phyloP scores from a whole-genome alignment of 1,140 invertebrate genomes.

The Drosophila micromelanica region DNA sequence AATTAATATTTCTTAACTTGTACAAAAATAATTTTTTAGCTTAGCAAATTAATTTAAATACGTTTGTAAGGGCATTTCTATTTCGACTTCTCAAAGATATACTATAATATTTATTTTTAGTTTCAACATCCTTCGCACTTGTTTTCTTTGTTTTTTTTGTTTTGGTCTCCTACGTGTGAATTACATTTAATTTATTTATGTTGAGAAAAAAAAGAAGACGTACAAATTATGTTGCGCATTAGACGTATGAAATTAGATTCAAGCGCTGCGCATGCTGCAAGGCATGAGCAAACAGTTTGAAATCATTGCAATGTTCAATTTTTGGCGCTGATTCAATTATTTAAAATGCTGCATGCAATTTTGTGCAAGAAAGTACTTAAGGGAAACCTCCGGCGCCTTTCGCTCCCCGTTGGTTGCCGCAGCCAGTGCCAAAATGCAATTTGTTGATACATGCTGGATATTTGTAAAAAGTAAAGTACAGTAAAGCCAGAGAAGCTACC shows the following conservation, averaged over 20 bases:
- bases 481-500: neutral
- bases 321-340: slow-evolving; percentile 63
- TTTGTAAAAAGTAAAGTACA: slow-evolving; percentile 34
- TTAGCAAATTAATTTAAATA: no score
- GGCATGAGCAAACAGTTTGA: slow-evolving; percentile 9
- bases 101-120: neutral
- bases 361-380: slow-evolving; percentile 28
- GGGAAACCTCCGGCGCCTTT: slow-evolving; percentile 2
- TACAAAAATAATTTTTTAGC: no score
- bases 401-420: neutral
- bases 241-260: slow-evolving; percentile 55
- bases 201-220: slow-evolving; percentile 17
- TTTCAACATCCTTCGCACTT: neutral
- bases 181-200: slow-evolving; percentile 60
- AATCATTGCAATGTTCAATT: slow-evolving; percentile 46
- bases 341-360: slow-evolving; percentile 64
- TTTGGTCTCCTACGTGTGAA: slow-evolving; percentile 38
- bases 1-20: no score
- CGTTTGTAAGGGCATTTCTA: neutral
- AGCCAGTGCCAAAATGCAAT: slow-evolving; percentile 41
- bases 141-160: neutral
- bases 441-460: slow-evolving; percentile 47
- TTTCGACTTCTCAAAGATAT: neutral
- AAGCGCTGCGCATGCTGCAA: neutral
- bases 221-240: slow-evolving; percentile 30